Conservation (phyloP, 2,888 invertebrate genomes). For the Sesia apiformis region DNA sequence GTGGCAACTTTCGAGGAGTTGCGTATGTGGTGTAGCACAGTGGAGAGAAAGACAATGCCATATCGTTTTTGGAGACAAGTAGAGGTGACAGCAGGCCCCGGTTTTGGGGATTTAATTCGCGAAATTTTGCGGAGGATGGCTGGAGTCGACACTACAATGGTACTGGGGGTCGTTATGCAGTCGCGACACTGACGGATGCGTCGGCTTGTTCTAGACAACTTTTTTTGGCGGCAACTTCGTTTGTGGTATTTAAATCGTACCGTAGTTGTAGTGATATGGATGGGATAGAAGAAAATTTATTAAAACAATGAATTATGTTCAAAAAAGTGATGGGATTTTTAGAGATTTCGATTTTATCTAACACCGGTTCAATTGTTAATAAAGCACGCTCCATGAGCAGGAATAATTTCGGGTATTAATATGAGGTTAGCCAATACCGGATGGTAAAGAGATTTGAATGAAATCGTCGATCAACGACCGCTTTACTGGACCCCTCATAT, state of each 20-base stretch:
- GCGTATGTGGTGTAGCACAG: slow-evolving; percentile 3
- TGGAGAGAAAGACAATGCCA: slow-evolving; percentile 44
- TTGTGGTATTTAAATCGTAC: background rate
- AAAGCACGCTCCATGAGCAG: too few relatives aligned
- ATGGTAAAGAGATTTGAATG: too few relatives aligned
- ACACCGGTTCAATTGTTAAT: too few relatives aligned
- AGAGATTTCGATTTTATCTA: too few relatives aligned
- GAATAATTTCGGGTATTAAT: too few relatives aligned
- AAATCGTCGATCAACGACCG: too few relatives aligned
- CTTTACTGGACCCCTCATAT: too few relatives aligned
- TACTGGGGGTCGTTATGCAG: slow-evolving; percentile 26
- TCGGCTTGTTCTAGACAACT: slow-evolving; percentile 20
- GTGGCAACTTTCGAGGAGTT: slow-evolving; percentile 3
- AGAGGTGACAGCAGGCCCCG: slow-evolving; percentile 51
- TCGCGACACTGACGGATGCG: slow-evolving; percentile 53
- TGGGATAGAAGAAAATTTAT: too few relatives aligned
- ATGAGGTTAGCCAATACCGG: too few relatives aligned
- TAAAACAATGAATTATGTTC: too few relatives aligned
- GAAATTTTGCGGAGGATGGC: slow-evolving; percentile 40
- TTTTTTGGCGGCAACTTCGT: slow-evolving; percentile 16
- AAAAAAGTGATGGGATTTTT: too few relatives aligned
- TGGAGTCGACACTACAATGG: slow-evolving; percentile 51
- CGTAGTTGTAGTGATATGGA: too few relatives aligned
- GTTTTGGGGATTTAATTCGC: slow-evolving; percentile 61
- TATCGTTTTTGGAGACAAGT: slow-evolving; percentile 61